Evolutionary conservation across 2,888 invertebrate species (phyloP), one percentile per base, ranked within the genome.

Genomic region (Dryobotodes eremita): DNA sequence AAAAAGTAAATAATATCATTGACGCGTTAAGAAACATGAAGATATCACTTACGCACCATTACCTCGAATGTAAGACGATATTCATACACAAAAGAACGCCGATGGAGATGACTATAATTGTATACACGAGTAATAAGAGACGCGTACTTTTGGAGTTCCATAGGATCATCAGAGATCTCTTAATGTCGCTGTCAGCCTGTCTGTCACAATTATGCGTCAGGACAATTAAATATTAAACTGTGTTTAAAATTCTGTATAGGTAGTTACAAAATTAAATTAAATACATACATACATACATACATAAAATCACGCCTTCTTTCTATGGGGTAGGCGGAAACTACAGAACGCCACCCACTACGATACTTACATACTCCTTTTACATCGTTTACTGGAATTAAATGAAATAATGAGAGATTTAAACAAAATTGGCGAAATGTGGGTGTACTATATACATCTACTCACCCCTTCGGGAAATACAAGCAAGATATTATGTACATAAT

Each of bases 1-100:
- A 81, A 83, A 77, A 76, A 57, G 59, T 81, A 85, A 82, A 86
- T 82, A 85, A 86, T 79, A 76, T 82, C 71, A 77, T 75, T 69
- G 79, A 82, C 81, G 82, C 85, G 82, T 83, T 84, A 78, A 84
- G 85, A 84, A 80, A 89, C 86, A 82, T 85, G 83, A 82, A 88
- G 86, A 86, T 92, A 92, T 91, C 90, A 91, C 86, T 91, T 85
- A 90, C 91, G 86, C 90, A 79, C 89, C 92, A 92, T 92, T 92
- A 91, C 89, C 88, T 88, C 84, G 59, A 84, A 87, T 86, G 92
- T 90, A 91, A 91, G 88, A 88, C 79, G 89, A 92, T 92, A 91
- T 89, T 87, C 84, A 86, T 87, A 88, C 80, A 86, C 86, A 88
- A 89, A 89, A 84, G 86, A 87, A 85, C 82, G 72, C 66, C 78